Conservation (phyloP, 2,888 invertebrate genomes). For the Julus scanicus region DNA sequence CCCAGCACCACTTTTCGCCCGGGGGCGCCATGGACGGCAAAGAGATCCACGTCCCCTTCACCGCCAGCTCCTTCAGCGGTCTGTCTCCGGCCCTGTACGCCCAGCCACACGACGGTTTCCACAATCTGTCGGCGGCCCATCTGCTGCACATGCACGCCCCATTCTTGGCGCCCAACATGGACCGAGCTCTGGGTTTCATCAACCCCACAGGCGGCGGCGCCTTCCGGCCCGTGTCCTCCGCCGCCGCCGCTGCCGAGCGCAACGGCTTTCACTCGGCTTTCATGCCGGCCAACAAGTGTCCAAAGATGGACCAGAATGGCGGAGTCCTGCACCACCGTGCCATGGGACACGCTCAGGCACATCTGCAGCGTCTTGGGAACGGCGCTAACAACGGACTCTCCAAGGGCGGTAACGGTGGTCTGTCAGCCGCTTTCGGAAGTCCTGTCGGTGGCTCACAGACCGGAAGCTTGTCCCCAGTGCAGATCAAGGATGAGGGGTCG, state of each 20-base stretch:
- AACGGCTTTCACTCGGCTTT: slow-evolving; percentile 58
- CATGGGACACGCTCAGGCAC: background rate
- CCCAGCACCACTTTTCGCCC: slow-evolving; percentile 48
- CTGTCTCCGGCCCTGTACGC: slow-evolving; percentile 53
- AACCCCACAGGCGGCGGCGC: slow-evolving; percentile 57
- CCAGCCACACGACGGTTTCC: slow-evolving; percentile 54
- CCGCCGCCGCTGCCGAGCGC: slow-evolving; percentile 51
- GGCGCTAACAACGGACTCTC: background rate
- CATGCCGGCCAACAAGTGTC: slow-evolving; percentile 55
- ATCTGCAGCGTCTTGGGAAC: background rate
- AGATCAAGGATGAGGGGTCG: slow-evolving; percentile 57
- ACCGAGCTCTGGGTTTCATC: slow-evolving; percentile 57
- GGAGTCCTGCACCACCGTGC: background rate
- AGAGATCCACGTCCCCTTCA: slow-evolving; percentile 55
- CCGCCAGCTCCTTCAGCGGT: slow-evolving; percentile 52
- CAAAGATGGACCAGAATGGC: slow-evolving; percentile 56
- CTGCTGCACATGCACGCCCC: slow-evolving; percentile 56
- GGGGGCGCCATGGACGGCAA: slow-evolving; percentile 51
- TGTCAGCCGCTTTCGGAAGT: background rate
- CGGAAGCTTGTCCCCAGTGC: slow-evolving; percentile 51
- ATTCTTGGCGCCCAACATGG: slow-evolving; percentile 56
- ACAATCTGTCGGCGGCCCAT: slow-evolving; percentile 52
- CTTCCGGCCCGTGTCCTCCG: slow-evolving; percentile 56
- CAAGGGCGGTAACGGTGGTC: background rate
- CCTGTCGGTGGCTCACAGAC: background rate